These are phyloP conservation scores for Brienomyrus longianalis DNA, from an alignment of 2,113 vertebrate genomes.

Conservation along the genomic window DNA sequence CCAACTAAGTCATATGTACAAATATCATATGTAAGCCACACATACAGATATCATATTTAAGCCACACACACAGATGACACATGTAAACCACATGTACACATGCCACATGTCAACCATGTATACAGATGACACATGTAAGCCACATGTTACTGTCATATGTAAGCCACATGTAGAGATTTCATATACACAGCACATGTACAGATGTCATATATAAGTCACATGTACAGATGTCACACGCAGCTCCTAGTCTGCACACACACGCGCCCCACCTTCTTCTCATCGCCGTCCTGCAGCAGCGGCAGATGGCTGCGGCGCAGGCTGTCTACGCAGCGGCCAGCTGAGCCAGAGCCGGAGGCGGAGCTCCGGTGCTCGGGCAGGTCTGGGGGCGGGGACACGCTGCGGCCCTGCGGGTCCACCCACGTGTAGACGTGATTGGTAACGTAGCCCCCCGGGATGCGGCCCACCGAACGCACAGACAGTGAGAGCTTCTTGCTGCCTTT, in stretches of 20 bases:
- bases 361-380: conserved; percentile 71
- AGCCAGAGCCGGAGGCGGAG: conserved; percentile 30
- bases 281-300: conserved; percentile 83
- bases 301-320: conserved; percentile 79
- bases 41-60: background rate
- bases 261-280: conserved; percentile 89
- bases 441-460: conserved; percentile 85
- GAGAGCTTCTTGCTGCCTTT: conserved; percentile 93
- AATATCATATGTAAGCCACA: background rate
- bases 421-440: conserved; percentile 96
- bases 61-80: background rate
- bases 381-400: conserved; percentile 76
- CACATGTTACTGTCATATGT: too few species aligned
- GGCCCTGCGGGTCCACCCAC: conserved; percentile 92
- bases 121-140: background rate
- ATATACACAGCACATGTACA: background rate
- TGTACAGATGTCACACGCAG: background rate
- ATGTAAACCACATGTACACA: background rate
- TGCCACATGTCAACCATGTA: background rate
- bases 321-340: conserved; percentile 58
- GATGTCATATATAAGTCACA: background rate
- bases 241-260: background rate
- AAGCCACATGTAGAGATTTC: too few species aligned
- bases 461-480: conserved; percentile 80
- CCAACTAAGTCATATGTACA: background rate